A percentile compares a stretch with the other conserved stretches of the same genome.
Conservation (phyloP, 2,888 invertebrate genomes). For the Leptothorax acervorum region DNA sequence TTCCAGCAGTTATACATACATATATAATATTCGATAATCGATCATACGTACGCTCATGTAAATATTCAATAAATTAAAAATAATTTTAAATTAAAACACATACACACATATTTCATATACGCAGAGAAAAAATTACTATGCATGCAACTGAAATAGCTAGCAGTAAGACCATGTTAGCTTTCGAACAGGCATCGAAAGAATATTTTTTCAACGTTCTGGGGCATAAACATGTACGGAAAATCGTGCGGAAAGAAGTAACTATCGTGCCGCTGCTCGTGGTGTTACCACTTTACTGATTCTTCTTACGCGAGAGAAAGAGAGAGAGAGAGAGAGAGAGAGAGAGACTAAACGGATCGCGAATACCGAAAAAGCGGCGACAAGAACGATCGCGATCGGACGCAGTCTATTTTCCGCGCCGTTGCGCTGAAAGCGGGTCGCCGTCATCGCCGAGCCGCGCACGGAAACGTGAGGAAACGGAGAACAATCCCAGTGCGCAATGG, state of each 20-base stretch:
- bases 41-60: not conserved
- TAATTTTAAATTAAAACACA: not conserved
- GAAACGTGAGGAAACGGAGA: slow-evolving; percentile 30
- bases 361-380: slow-evolving; percentile 43
- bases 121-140: slow-evolving; percentile 18
- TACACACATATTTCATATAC: not conserved
- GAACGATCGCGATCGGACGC: slow-evolving; percentile 42
- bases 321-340: not conserved
- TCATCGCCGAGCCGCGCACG: not conserved
- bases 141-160: slow-evolving; percentile 21
- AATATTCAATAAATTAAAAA: not conserved
- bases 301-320: not conserved
- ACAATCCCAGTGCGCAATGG: slow-evolving; percentile 6
- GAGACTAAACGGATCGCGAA: not conserved
- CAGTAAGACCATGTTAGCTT: not conserved
- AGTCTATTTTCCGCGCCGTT: slow-evolving; percentile 62
- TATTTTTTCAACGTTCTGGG: not conserved
- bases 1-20: not conserved
- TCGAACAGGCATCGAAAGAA: not conserved
- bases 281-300: slow-evolving; percentile 23
- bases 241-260: slow-evolving; percentile 15
- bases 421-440: slow-evolving; percentile 33
- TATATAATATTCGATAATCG: not conserved
- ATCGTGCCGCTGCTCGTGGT: not conserved
- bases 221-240: not conserved